A percentile compares a stretch with the other conserved stretches of the same genome.
phyloP scores from a whole-genome alignment of 2,888 invertebrate genomes.

The Agrotis exclamationis region DNA sequence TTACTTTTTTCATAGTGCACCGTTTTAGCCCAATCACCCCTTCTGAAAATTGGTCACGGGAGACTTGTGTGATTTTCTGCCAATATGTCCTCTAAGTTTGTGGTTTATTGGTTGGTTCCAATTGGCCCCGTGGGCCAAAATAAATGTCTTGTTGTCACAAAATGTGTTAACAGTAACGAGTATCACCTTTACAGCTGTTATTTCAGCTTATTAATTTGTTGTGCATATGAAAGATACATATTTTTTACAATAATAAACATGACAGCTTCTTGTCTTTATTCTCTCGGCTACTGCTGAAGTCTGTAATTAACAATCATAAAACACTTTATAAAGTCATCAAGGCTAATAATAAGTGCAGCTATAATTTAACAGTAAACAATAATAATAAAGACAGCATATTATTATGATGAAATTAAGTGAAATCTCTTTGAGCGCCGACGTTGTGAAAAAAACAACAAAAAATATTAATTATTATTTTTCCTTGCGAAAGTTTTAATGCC shows the following conservation, averaged over 20 bases:
- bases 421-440: constrained; percentile 24
- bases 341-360: constrained; percentile 24
- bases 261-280: constrained; percentile 39
- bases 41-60: constrained; percentile 86
- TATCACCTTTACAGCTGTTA: constrained; percentile 32
- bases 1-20: constrained; percentile 82
- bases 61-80: constrained; percentile 80
- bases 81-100: constrained; percentile 88
- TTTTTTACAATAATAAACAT: constrained; percentile 40
- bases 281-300: constrained; percentile 39
- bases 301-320: constrained; percentile 61
- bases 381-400: constrained; percentile 13
- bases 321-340: constrained; percentile 44
- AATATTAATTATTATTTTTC: constrained; percentile 16
- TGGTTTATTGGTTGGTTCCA: constrained; percentile 77
- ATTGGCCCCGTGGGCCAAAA: constrained; percentile 75
- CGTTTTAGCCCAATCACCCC: constrained; percentile 79
- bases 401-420: constrained; percentile 46
- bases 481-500: constrained; percentile 7
- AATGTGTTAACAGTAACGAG: constrained; percentile 38
- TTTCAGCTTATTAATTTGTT: constrained; percentile 52
- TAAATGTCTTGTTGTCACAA: constrained; percentile 41
- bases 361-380: constrained; percentile 38
- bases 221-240: constrained; percentile 21
- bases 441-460: constrained; percentile 9